phyloP scores from a whole-genome alignment of 2,113 vertebrate species.

The Perca flavescens region DNA sequence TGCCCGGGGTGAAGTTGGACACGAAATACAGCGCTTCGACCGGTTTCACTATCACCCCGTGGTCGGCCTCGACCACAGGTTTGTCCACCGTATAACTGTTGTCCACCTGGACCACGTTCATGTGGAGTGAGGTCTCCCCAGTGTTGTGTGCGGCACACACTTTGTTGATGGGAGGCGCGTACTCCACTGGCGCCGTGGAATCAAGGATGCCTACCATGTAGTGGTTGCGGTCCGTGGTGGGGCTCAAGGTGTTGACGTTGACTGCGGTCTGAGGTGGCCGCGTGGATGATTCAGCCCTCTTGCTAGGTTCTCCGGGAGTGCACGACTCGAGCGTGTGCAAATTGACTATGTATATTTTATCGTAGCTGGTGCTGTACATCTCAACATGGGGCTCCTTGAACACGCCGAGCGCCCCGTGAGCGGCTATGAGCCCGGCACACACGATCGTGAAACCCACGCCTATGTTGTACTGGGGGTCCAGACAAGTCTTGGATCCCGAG shows the following conservation, averaged over 20 bases:
- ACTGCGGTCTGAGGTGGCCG: not conserved
- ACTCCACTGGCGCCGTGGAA: not conserved
- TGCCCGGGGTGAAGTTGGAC: constrained; percentile 24
- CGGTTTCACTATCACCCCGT: too few species aligned
- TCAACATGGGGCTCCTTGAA: constrained; percentile 33
- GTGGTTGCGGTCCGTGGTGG: not conserved
- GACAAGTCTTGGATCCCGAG: not conserved
- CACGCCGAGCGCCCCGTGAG: not conserved
- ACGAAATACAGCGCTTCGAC: not conserved
- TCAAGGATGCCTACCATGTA: constrained; percentile 34
- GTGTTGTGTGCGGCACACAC: constrained; percentile 1
- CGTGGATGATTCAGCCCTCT: rapidly evolving
- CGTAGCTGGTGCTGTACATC: constrained; percentile 27
- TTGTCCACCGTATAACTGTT: not conserved
- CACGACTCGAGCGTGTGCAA: constrained; percentile 30
- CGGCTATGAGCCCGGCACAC: constrained; percentile 10
- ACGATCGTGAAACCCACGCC: not conserved
- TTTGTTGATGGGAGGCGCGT: constrained; percentile 10
- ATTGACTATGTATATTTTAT: constrained; percentile 7
- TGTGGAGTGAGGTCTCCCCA: not conserved
- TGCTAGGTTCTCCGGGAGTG: not conserved
- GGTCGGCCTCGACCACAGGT: not conserved
- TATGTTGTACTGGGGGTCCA: constrained; percentile 17
- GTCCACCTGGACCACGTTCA: not conserved
- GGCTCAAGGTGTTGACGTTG: constrained; percentile 9